Conservation (phyloP, 2,797 vertebrate species). For the Sternotherus odoratus region DNA sequence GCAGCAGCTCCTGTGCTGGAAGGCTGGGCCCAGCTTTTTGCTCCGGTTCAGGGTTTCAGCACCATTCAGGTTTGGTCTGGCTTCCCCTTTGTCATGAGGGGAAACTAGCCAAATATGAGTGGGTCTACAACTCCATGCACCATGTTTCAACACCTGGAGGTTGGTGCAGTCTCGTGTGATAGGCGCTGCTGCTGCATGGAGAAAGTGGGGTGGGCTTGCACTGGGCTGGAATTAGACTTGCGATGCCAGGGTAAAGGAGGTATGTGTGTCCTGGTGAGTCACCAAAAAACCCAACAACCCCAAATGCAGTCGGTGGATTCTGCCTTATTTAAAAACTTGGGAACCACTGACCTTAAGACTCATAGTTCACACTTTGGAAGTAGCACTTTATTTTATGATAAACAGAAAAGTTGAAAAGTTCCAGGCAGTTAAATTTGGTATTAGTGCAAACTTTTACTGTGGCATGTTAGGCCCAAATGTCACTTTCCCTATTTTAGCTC, state of each 20-base stretch:
- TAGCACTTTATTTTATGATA: not conserved
- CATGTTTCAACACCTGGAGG: not conserved
- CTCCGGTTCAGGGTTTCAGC: not conserved
- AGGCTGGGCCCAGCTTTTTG: not conserved
- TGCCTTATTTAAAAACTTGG: not conserved
- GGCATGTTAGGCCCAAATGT: not conserved
- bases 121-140: not conserved
- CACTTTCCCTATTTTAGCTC: not conserved
- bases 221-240: not conserved
- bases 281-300: not conserved
- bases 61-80: not conserved
- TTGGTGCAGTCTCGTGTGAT: not conserved
- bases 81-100: not conserved
- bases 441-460: not conserved
- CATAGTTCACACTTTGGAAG: not conserved
- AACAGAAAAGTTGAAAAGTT: not conserved
- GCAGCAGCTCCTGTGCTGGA: not conserved
- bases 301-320: not conserved
- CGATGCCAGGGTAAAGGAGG: accelerated
- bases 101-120: not conserved
- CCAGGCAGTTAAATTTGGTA: not conserved
- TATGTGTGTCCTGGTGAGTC: not conserved
- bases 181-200: not conserved
- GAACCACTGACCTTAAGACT: not conserved
- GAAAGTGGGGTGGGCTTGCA: not conserved